Percentiles rank a stretch among this genome's conserved stretches.
Conservation (phyloP, 1,140 invertebrate genomes). For the Liolophura sinensis region DNA sequence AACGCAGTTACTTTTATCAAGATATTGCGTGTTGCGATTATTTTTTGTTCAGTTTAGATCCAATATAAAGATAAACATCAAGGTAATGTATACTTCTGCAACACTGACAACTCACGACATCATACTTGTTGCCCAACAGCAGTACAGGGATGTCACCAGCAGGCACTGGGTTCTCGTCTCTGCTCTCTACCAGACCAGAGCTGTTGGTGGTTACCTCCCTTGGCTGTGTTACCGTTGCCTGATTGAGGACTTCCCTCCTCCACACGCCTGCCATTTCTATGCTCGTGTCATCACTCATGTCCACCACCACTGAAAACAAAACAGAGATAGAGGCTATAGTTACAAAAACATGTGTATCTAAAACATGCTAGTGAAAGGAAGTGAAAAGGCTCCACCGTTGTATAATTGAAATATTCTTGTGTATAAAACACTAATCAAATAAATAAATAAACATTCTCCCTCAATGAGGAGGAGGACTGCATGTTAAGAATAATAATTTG, state of each 20-base stretch:
- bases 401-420: not conserved
- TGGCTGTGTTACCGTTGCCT: constrained; percentile 26
- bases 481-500: not conserved
- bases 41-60: no score
- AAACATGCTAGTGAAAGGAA: no score
- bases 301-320: constrained; percentile 42
- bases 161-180: constrained; percentile 24
- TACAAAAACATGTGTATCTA: no score
- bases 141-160: constrained; percentile 39
- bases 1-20: no score
- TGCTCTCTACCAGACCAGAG: constrained; percentile 15
- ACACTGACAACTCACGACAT: constrained; percentile 34
- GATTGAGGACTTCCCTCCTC: constrained; percentile 44
- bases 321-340: not conserved
- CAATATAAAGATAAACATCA: no score
- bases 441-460: not conserved
- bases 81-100: no score
- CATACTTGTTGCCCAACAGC: constrained; percentile 51
- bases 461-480: not conserved
- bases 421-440: not conserved
- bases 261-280: constrained; percentile 48
- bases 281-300: constrained; percentile 35
- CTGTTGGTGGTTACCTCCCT: constrained; percentile 18
- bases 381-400: no score
- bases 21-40: no score